Percentiles rank a stretch among this genome's conserved stretches.
Conservation (phyloP, 2,797 vertebrate genomes). For the Tenualosa thibaudeaui region DNA sequence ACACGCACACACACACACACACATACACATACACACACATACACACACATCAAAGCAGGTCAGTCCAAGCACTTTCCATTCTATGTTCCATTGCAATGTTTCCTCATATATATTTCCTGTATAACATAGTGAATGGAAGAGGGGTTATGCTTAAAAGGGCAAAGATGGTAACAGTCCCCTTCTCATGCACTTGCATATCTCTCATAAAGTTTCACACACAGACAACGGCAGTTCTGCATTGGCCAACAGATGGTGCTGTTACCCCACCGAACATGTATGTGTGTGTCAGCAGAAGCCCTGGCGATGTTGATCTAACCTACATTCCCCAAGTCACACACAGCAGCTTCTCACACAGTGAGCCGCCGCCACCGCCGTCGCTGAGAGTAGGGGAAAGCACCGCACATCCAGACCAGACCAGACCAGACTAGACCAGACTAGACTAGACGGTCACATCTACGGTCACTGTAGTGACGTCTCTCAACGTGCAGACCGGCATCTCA, state of each 20-base stretch:
- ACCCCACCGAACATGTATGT: constrained; percentile 27
- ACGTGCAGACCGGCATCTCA: constrained; percentile 25
- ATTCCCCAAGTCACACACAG: constrained; percentile 39
- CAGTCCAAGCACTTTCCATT: neutral
- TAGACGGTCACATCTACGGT: constrained; percentile 30
- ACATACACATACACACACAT: constrained; percentile 5
- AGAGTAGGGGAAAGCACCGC: constrained; percentile 38
- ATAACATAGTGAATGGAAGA: neutral
- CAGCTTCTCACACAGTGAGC: constrained; percentile 38
- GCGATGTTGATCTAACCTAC: constrained; percentile 54
- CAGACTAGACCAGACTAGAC: neutral
- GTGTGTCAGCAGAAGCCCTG: constrained; percentile 22
- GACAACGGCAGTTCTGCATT: neutral
- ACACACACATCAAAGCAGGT: neutral
- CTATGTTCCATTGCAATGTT: constrained; percentile 8
- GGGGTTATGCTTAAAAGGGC: neutral
- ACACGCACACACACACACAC: neutral
- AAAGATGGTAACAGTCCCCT: neutral
- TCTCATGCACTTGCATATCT: neutral
- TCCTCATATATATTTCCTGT: no score
- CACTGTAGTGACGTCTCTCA: constrained; percentile 35
- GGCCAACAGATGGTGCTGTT: constrained; percentile 50
- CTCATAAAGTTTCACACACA: neutral
- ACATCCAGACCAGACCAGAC: constrained; percentile 19
- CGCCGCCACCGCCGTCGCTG: constrained; percentile 22